Percentiles rank a stretch among this genome's conserved stretches.
phyloP scores from a whole-genome alignment of 2,797 vertebrate species.

The Dermochelys coriacea region DNA sequence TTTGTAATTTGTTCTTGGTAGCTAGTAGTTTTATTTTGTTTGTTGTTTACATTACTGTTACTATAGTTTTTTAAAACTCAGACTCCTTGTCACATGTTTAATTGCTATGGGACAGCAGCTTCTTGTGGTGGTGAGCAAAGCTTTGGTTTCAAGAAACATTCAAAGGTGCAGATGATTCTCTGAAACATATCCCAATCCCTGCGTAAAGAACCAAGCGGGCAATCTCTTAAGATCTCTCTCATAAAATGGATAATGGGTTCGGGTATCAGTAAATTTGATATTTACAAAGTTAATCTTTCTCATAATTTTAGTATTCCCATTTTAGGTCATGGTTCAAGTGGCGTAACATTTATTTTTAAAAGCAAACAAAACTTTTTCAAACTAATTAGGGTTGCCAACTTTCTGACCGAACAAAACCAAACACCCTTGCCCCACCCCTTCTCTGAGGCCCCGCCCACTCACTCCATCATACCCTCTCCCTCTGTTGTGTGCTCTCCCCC shows the following conservation, averaged over 20 bases:
- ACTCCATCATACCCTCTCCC: no score
- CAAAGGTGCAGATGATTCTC: fast-evolving
- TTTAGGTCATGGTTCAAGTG: background rate
- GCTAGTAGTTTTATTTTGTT: background rate
- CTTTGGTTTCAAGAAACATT: background rate
- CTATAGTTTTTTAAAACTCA: background rate
- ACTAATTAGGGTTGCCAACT: background rate
- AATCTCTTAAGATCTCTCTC: fast-evolving
- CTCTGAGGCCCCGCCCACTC: no score
- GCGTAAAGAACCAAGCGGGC: background rate
- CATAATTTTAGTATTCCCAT: background rate
- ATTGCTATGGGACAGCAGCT: background rate
- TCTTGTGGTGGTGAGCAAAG: background rate
- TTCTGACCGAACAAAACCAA: no score
- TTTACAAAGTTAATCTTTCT: background rate
- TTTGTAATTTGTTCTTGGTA: background rate
- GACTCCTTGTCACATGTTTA: background rate
- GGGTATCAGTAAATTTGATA: background rate
- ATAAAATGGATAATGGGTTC: background rate
- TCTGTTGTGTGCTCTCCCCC: no score
- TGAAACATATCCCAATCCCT: background rate
- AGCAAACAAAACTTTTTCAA: background rate
- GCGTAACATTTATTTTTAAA: constrained; percentile 8
- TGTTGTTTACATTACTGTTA: background rate
- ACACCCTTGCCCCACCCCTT: no score